phyloP scores from a whole-genome alignment of 2,797 vertebrate genomes.

The Myotis daubentonii region DNA sequence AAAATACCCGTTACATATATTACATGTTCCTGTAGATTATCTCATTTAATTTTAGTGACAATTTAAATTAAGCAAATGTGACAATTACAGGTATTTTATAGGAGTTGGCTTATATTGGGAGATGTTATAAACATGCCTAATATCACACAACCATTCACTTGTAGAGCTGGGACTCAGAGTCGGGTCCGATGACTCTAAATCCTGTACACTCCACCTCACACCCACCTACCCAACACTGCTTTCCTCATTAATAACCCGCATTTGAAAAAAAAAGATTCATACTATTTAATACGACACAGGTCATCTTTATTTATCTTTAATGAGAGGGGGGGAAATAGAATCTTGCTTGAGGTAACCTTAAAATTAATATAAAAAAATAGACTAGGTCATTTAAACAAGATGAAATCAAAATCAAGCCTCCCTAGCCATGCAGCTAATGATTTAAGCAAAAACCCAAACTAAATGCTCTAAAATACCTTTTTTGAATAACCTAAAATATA shows the following conservation, averaged over 20 bases:
- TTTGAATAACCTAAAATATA: conserved; percentile 1
- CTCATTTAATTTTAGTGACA: conserved; percentile 30
- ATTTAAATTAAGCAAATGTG: not conserved
- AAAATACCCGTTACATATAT: not conserved
- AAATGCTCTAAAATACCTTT: not conserved
- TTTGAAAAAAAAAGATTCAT: not conserved
- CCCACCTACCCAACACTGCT: not conserved
- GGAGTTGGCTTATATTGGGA: not conserved
- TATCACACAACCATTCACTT: not conserved
- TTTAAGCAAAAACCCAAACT: not conserved
- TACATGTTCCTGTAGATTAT: not conserved
- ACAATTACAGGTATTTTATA: not conserved
- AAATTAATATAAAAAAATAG: conserved; percentile 12
- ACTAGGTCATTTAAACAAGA: not conserved
- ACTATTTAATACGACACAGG: not conserved
- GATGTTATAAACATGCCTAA: not conserved
- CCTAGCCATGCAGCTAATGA: not conserved
- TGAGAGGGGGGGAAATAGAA: not conserved
- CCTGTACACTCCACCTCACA: not conserved
- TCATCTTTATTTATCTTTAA: conserved; percentile 11
- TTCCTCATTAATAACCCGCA: not conserved
- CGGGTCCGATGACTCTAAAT: not conserved
- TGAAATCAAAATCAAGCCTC: not conserved
- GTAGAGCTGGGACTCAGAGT: not conserved
- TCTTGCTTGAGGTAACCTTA: not conserved